These are phyloP conservation scores for Athalia cordata DNA, from an alignment of 2,888 invertebrate genomes.

Conservation along the genomic window DNA sequence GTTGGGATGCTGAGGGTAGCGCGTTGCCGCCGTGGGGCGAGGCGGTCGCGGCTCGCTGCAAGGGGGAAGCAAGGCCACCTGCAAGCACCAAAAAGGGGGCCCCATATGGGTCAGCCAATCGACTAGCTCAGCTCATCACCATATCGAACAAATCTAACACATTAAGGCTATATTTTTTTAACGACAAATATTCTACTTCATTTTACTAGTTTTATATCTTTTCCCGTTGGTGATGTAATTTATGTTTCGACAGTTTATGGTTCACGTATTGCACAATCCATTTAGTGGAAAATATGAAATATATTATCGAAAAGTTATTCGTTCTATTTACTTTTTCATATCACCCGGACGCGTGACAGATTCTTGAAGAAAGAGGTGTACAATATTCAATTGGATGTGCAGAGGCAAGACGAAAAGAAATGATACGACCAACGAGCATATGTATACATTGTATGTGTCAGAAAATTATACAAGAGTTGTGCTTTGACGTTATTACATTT, in stretches of 20 bases:
- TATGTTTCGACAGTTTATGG: no score
- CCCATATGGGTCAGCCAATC: constrained; percentile 43
- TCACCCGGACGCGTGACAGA: not conserved
- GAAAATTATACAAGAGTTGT: constrained; percentile 30
- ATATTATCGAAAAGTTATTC: no score
- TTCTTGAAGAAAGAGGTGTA: not conserved
- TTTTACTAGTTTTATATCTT: no score
- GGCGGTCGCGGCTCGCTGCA: constrained; percentile 73
- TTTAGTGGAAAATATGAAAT: no score
- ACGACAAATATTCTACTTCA: no score
- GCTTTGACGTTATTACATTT: constrained; percentile 1
- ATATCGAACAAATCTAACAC: constrained; percentile 32
- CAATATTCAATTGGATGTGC: not conserved
- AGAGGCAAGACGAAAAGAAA: not conserved
- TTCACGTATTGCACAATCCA: no score
- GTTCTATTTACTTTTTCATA: no score
- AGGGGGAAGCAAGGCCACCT: constrained; percentile 73
- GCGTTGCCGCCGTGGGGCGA: constrained; percentile 69
- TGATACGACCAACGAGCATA: not conserved
- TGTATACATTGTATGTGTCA: not conserved
- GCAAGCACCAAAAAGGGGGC: constrained; percentile 71
- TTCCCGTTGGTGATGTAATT: no score
- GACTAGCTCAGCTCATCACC: constrained; percentile 35
- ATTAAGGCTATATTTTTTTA: constrained; percentile 4
- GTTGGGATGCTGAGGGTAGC: constrained; percentile 64